These are phyloP conservation scores for Tor tambroides DNA, from an alignment of 2,113 vertebrate genomes.

Conservation along the genomic window DNA sequence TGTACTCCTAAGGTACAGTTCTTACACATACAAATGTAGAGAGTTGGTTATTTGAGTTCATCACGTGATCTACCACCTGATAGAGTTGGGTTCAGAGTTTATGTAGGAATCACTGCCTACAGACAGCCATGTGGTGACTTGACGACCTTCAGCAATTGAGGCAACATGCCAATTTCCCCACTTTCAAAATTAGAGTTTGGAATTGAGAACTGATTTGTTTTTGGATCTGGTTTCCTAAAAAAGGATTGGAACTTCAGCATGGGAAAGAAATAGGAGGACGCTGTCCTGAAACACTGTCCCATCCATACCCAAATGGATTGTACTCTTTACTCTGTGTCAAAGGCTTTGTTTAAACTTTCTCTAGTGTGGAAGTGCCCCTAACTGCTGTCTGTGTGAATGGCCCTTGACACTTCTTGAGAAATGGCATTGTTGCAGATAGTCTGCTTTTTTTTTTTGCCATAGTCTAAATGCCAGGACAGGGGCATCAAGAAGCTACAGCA, in stretches of 20 bases:
- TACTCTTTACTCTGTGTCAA: not conserved
- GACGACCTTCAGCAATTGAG: not conserved
- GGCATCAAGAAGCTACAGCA: conserved; percentile 15
- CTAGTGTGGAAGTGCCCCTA: not conserved
- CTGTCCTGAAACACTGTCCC: not conserved
- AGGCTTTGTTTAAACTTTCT: not conserved
- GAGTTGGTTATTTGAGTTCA: not conserved
- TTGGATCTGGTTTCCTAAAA: not conserved
- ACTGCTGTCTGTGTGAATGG: not conserved
- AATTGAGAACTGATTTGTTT: not conserved
- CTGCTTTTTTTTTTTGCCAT: not conserved
- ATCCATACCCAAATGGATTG: not conserved
- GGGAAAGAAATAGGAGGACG: not conserved
- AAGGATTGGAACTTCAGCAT: not conserved
- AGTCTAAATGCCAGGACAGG: conserved; percentile 14
- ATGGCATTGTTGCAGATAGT: conserved; percentile 10
- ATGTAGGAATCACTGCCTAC: not conserved
- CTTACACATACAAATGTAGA: not conserved
- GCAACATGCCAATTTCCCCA: not conserved
- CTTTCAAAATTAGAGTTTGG: not conserved
- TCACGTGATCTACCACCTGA: not conserved
- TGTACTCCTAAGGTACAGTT: not conserved
- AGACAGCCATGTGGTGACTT: not conserved
- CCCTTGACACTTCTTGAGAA: conserved; percentile 24
- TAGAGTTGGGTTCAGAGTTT: not conserved